Evolutionary conservation across 2,888 invertebrate genomes (phyloP).

Genomic region (Tipula helvola): DNA sequence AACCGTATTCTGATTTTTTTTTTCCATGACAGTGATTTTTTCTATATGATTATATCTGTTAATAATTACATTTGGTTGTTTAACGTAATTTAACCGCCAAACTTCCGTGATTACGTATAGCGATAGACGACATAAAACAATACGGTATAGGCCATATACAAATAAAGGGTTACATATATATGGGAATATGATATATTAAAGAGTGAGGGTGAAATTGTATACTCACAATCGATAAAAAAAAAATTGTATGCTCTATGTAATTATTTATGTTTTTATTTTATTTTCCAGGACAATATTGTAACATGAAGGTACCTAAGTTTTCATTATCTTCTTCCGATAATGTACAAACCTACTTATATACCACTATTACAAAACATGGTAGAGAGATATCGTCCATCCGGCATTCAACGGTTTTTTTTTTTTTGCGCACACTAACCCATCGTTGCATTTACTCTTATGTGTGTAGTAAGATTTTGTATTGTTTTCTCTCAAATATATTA

Average conservation of each 20-base stretch:
- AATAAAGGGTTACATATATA: background rate
- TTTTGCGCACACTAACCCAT: background rate
- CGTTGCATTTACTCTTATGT: background rate
- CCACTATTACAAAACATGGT: background rate
- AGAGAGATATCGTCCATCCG: background rate
- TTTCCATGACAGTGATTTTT: conserved; percentile 4
- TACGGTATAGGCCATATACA: background rate
- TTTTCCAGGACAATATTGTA: background rate
- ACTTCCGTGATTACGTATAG: background rate
- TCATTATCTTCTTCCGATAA: background rate
- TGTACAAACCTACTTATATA: background rate
- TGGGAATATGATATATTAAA: background rate
- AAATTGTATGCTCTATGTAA: background rate
- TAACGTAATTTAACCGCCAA: conserved; percentile 4
- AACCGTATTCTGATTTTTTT: background rate
- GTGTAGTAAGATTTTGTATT: background rate
- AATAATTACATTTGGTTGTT: background rate
- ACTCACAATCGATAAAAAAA: background rate
- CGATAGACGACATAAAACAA: background rate
- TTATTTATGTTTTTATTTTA: background rate
- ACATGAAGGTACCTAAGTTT: background rate
- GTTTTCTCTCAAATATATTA: background rate
- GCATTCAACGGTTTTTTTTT: conserved; percentile 6
- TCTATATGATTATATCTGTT: background rate
- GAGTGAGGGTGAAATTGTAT: background rate